Evolutionary conservation across 2,113 vertebrate genomes (phyloP).

Genomic region (Rissa tridactyla): DNA sequence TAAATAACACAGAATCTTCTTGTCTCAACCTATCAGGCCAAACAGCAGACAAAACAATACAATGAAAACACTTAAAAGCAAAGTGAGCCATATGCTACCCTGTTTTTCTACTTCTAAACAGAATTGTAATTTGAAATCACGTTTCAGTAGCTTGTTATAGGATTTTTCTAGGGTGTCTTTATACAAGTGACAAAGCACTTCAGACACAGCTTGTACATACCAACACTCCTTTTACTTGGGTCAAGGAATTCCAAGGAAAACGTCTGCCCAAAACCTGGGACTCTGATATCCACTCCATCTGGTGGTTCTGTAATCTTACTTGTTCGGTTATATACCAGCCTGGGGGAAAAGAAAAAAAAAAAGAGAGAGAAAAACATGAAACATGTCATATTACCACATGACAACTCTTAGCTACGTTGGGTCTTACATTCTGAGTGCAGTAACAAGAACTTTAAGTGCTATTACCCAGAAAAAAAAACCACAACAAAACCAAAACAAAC

Average conservation of each 20-base stretch:
- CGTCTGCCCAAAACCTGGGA: constrained; percentile 93
- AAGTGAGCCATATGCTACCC: not conserved
- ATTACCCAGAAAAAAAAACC: not conserved
- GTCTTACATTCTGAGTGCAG: not conserved
- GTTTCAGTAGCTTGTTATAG: not conserved
- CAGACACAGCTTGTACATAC: constrained; percentile 74
- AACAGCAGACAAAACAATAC: not conserved
- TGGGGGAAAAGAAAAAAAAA: constrained; percentile 5
- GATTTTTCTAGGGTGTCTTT: not conserved
- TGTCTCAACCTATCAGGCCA: not conserved
- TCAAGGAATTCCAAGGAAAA: constrained; percentile 93
- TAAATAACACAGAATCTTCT: not conserved
- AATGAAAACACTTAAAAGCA: not conserved
- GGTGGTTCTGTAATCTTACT: constrained; percentile 82
- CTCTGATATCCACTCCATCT: constrained; percentile 86
- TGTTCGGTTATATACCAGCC: constrained; percentile 90
- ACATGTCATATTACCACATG: not conserved
- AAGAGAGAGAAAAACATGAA: not conserved
- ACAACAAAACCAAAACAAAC: not conserved
- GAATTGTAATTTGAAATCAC: not conserved
- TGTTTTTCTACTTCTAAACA: not conserved
- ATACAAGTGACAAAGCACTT: not conserved
- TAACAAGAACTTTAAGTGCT: constrained; percentile 30
- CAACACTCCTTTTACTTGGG: constrained; percentile 88
- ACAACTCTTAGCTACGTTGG: not conserved